phyloP scores from a whole-genome alignment of 2,113 vertebrate species.

The Aegypius monachus region DNA sequence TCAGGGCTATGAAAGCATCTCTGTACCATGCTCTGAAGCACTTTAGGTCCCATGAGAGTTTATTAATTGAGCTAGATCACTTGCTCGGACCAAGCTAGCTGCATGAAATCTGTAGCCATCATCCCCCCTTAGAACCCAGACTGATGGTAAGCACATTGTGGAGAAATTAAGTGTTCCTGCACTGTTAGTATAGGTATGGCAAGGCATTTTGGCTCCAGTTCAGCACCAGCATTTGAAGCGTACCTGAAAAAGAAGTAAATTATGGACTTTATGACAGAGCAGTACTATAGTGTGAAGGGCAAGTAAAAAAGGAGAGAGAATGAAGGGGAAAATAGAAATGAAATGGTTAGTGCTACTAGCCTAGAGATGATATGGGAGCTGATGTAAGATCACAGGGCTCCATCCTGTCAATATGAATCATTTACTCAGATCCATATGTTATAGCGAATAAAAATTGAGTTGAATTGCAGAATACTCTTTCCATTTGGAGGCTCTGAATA shows the following conservation, averaged over 20 bases:
- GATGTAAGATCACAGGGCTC: neutral
- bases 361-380: neutral
- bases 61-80: neutral
- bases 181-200: neutral
- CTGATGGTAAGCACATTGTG: neutral
- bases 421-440: neutral
- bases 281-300: neutral
- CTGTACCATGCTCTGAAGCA: neutral
- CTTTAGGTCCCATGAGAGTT: neutral
- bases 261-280: neutral
- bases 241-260: neutral
- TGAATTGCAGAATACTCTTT: slow-evolving; percentile 11
- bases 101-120: neutral
- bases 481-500: neutral
- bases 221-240: neutral
- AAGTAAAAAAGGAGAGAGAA: neutral
- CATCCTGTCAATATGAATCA: neutral
- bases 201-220: neutral
- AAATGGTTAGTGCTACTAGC: neutral
- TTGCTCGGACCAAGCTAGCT: neutral
- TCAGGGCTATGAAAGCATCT: neutral
- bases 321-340: neutral
- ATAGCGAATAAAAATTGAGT: neutral
- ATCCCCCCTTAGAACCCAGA: neutral
- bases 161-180: neutral